A percentile compares a stretch with the other conserved stretches of the same genome.
Evolutionary conservation across 2,113 vertebrate genomes (phyloP).

Genomic region (Chionis minor): DNA sequence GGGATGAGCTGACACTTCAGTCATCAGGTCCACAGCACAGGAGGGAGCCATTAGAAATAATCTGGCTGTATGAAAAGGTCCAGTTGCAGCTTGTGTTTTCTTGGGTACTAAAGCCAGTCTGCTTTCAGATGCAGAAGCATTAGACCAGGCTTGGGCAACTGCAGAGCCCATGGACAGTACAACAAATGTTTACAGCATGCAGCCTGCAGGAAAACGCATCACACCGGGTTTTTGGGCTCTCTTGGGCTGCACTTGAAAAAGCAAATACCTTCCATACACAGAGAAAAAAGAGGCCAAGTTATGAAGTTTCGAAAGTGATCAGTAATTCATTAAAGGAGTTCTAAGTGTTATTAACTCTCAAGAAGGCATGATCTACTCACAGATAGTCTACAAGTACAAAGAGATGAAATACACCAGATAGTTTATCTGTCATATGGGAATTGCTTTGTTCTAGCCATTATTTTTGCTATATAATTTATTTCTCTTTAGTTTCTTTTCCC

Average conservation of each 20-base stretch:
- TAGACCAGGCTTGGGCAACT: neutral
- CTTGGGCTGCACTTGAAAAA: neutral
- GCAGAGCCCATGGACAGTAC: neutral
- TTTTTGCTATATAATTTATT: neutral
- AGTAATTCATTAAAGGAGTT: conserved; percentile 4
- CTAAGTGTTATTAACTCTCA: conserved; percentile 6
- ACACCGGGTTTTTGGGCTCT: neutral
- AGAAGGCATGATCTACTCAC: neutral
- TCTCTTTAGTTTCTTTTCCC: neutral
- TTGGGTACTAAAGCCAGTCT: neutral
- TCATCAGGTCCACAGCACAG: neutral
- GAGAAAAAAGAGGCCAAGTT: neutral
- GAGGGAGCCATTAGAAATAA: neutral
- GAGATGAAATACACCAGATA: neutral
- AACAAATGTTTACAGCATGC: neutral
- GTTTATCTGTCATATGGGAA: neutral
- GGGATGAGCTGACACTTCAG: neutral
- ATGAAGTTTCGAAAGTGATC: neutral
- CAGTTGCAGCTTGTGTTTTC: neutral
- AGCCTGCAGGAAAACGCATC: neutral
- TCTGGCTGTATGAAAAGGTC: neutral
- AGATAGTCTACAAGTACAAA: neutral
- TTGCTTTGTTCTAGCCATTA: neutral
- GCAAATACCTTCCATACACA: neutral
- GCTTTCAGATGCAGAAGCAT: neutral